phyloP scores from a whole-genome alignment of 2,797 vertebrate species.

The Dipus sagitta region DNA sequence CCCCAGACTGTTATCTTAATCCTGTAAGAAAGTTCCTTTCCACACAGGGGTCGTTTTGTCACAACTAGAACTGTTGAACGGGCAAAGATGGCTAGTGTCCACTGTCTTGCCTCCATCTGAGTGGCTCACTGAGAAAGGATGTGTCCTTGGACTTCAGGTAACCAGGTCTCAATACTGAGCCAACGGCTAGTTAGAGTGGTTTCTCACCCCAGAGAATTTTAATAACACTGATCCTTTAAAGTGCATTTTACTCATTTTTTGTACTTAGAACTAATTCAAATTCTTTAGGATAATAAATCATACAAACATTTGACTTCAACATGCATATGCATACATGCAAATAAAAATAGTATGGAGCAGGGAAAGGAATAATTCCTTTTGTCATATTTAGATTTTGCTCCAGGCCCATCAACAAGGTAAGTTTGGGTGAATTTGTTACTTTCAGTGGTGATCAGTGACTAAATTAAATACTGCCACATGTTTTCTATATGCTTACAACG shows the following conservation, averaged over 20 bases:
- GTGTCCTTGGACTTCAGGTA: background rate
- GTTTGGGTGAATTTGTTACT: background rate
- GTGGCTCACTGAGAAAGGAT: background rate
- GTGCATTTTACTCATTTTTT: background rate
- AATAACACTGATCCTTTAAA: background rate
- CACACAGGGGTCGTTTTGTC: too few species aligned
- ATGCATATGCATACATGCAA: too few species aligned
- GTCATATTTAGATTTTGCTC: too few species aligned
- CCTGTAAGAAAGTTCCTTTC: background rate
- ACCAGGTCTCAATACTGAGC: background rate
- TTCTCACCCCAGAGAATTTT: background rate
- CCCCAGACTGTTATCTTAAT: background rate
- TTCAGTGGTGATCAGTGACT: background rate
- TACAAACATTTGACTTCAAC: background rate
- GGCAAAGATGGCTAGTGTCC: rapidly evolving
- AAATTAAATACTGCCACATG: too few species aligned
- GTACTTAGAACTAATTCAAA: background rate
- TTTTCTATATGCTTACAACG: background rate
- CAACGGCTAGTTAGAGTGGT: rapidly evolving
- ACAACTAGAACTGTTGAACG: rapidly evolving
- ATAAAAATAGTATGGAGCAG: background rate
- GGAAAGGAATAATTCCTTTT: background rate
- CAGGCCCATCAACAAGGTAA: background rate
- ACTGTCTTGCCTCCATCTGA: background rate
- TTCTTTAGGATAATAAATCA: background rate